A percentile compares a stretch with the other conserved stretches of the same genome.
These are phyloP conservation scores for Antennarius maculatus DNA, from an alignment of 2,797 vertebrate genomes.

Conservation along the genomic window DNA sequence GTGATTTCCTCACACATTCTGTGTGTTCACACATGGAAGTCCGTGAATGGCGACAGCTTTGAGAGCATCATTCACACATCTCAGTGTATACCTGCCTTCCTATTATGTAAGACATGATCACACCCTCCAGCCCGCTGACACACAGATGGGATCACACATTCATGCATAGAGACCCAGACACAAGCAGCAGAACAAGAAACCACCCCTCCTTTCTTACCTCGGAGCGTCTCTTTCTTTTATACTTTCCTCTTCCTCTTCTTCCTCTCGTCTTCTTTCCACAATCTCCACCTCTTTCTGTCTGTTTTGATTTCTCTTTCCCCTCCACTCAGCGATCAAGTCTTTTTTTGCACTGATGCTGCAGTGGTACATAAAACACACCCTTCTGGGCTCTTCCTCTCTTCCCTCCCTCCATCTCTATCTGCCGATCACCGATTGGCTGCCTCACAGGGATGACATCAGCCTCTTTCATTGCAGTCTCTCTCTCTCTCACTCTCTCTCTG, in stretches of 20 bases:
- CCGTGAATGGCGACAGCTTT: not conserved
- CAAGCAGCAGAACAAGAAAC: constrained; percentile 27
- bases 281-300: not conserved
- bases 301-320: not conserved
- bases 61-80: not conserved
- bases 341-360: constrained; percentile 66
- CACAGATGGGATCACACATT: not conserved
- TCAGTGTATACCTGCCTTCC: constrained; percentile 11
- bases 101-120: constrained; percentile 50
- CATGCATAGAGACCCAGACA: constrained; percentile 11
- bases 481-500: constrained; percentile 32
- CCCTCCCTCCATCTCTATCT: constrained; percentile 29
- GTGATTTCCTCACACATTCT: not conserved
- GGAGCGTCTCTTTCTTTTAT: constrained; percentile 32
- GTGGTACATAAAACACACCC: constrained; percentile 75
- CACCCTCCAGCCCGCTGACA: constrained; percentile 6
- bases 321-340: constrained; percentile 1
- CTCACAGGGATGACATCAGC: constrained; percentile 72
- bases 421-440: constrained; percentile 65
- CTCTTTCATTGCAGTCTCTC: constrained; percentile 44
- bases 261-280: not conserved
- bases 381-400: constrained; percentile 55
- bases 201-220: constrained; percentile 60
- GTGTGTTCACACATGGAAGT: not conserved
- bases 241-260: not conserved